These are phyloP conservation scores for Aegithalos caudatus DNA, from an alignment of 2,113 vertebrate species.

Conservation along the genomic window DNA sequence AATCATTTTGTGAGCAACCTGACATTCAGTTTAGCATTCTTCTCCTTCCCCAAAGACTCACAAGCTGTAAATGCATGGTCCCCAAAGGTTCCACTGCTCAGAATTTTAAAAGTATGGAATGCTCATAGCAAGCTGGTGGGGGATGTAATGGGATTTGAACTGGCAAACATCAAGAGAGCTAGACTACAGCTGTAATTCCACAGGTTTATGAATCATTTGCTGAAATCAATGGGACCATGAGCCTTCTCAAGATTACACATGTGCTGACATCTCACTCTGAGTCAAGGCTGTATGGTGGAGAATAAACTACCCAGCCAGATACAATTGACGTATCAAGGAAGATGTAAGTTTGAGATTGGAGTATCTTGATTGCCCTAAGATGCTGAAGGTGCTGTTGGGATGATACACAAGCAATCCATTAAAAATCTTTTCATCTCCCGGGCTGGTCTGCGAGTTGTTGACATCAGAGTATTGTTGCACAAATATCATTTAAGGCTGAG, in stretches of 20 bases:
- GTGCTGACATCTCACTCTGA: slow-evolving; percentile 18
- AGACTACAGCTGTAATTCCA: background rate
- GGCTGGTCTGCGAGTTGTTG: background rate
- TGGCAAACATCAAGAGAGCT: background rate
- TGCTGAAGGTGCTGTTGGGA: background rate
- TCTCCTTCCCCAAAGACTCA: background rate
- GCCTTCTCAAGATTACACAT: background rate
- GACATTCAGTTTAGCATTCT: background rate
- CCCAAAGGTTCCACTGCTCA: background rate
- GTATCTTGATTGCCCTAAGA: background rate
- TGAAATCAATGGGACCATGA: background rate
- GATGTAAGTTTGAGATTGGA: background rate
- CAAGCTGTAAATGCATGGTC: background rate
- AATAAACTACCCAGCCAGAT: background rate
- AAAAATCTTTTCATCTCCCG: background rate
- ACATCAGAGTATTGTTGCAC: background rate
- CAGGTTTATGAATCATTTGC: background rate
- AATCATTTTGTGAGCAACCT: background rate
- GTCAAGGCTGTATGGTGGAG: background rate
- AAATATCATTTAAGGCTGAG: background rate
- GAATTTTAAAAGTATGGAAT: background rate
- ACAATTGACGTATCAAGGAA: background rate
- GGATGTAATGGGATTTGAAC: background rate
- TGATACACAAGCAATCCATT: background rate
- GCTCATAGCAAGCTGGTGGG: background rate